Percentiles rank a stretch among this genome's conserved stretches.
Evolutionary conservation across 2,113 vertebrate species (phyloP).

Genomic region (Holacanthus passer): DNA sequence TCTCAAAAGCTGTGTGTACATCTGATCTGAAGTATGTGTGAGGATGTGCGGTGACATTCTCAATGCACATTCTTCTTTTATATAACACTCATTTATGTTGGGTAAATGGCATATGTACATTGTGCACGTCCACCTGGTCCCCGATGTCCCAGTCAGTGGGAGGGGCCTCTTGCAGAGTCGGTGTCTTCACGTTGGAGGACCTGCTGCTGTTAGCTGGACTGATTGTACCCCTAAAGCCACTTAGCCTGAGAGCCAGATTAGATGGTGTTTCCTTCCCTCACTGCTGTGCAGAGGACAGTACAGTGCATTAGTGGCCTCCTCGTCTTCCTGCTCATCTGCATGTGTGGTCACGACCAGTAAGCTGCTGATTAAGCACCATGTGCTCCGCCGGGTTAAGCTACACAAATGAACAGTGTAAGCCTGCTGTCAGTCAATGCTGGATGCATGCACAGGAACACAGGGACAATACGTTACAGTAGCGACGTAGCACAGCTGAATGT

Average conservation of each 20-base stretch:
- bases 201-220: slow-evolving; percentile 9
- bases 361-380: slow-evolving; percentile 56
- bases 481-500: not conserved
- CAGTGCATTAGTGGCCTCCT: slow-evolving; percentile 30
- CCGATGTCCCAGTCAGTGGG: slow-evolving; percentile 31
- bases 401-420: slow-evolving; percentile 11
- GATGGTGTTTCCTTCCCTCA: slow-evolving; percentile 43
- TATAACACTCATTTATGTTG: too few relatives aligned
- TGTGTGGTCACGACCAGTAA: slow-evolving; percentile 48
- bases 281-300: slow-evolving; percentile 13
- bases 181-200: slow-evolving; percentile 38
- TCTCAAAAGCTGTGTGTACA: too few relatives aligned
- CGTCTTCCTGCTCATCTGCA: slow-evolving; percentile 32
- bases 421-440: not conserved
- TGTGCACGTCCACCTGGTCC: too few relatives aligned
- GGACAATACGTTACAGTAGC: not conserved
- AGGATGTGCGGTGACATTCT: too few relatives aligned
- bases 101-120: too few relatives aligned
- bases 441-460: not conserved
- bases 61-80: too few relatives aligned
- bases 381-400: slow-evolving; percentile 32
- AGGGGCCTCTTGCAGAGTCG: not conserved
- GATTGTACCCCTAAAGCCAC: slow-evolving; percentile 67
- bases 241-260: slow-evolving; percentile 79
- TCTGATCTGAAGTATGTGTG: too few relatives aligned